These are phyloP conservation scores for Araneus ventricosus DNA, from an alignment of 1,140 invertebrate species.

Conservation along the genomic window DNA sequence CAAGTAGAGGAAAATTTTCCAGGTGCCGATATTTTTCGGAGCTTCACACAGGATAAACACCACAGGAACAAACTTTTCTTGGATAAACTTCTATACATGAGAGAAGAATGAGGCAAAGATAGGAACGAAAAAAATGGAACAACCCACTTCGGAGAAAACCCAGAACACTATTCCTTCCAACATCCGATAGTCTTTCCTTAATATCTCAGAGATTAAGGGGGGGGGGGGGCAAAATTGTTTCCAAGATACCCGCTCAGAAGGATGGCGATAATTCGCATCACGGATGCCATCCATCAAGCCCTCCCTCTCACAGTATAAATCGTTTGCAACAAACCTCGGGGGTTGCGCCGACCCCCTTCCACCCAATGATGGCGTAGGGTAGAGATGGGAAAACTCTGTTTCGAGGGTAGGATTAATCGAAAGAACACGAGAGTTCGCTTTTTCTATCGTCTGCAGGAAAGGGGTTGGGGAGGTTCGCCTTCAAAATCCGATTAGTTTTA, in stretches of 20 bases:
- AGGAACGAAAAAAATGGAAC: neutral
- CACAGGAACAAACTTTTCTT: constrained; percentile 4
- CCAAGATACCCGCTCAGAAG: constrained; percentile 46
- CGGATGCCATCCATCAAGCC: constrained; percentile 36
- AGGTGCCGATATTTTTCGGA: constrained; percentile 26
- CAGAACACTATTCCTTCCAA: constrained; percentile 2
- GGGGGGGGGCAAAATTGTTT: constrained; percentile 53
- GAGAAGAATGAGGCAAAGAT: constrained; percentile 6
- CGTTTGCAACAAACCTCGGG: constrained; percentile 30
- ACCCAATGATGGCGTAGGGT: neutral
- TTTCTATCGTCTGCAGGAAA: constrained; percentile 1
- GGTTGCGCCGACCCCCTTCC: constrained; percentile 7
- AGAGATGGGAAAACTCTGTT: constrained; percentile 46
- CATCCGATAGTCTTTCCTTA: constrained; percentile 44
- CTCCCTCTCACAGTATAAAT: constrained; percentile 43
- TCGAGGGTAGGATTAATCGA: constrained; percentile 52
- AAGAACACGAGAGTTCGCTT: constrained; percentile 26
- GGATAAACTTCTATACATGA: neutral
- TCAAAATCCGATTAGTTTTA: constrained; percentile 64
- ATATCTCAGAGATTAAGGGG: constrained; percentile 53
- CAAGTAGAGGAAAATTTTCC: neutral
- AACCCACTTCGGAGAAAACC: constrained; percentile 34
- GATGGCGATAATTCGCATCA: constrained; percentile 66
- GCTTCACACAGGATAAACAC: neutral
- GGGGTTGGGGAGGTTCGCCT: constrained; percentile 2